Evolutionary conservation across 1,140 invertebrate genomes (phyloP).

Genomic region (Drosophila mojavensis): DNA sequence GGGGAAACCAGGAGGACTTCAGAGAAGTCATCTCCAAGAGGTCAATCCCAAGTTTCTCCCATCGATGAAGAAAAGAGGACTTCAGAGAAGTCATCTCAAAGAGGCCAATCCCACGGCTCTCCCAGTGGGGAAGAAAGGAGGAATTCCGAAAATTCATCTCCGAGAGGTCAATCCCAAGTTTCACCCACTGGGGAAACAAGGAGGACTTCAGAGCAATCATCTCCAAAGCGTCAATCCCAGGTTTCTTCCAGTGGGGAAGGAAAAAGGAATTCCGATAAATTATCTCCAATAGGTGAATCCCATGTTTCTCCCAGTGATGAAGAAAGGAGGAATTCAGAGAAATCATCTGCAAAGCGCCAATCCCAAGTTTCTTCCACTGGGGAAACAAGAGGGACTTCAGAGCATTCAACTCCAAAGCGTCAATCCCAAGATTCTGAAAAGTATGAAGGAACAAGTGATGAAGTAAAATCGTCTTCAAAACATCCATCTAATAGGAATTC

Average conservation of each 20-base stretch:
- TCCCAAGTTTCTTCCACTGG: not conserved
- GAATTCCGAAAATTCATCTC: not conserved
- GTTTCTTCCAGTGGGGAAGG: not conserved
- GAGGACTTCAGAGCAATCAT: not conserved
- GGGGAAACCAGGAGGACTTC: not conserved
- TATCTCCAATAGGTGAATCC: too few species aligned
- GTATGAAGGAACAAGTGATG: not conserved
- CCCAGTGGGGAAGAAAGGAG: too few species aligned
- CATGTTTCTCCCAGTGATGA: too few species aligned
- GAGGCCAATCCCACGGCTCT: too few species aligned
- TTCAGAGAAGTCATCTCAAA: not conserved
- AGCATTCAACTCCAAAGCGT: too few species aligned
- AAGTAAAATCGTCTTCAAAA: not conserved
- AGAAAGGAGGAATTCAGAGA: not conserved
- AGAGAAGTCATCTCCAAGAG: not conserved
- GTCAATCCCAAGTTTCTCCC: too few species aligned
- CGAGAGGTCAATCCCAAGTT: too few species aligned
- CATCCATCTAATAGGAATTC: too few species aligned
- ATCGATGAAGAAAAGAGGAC: too few species aligned
- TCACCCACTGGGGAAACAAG: too few species aligned
- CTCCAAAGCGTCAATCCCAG: not conserved
- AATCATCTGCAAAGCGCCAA: not conserved
- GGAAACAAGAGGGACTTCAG: too few species aligned
- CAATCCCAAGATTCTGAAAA: not conserved
- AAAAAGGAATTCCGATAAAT: too few species aligned